Base-by-base conservation (phyloP, 1,140 invertebrate species). In the Holcopasites calliopsidis region DNA sequence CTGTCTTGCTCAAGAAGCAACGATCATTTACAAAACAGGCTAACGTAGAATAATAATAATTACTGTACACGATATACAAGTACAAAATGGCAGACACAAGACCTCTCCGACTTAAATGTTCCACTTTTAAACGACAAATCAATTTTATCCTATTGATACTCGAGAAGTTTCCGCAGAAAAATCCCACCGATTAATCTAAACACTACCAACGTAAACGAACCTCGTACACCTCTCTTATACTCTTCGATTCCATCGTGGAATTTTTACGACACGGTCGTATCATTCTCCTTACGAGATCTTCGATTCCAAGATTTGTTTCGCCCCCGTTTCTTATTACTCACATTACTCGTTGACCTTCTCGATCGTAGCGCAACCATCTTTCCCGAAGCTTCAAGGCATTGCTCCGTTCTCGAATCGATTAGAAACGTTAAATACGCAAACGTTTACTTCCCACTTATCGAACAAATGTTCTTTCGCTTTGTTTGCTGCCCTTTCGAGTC, bases 21-120 rank as follows among this genome's bases (percentile, higher is more conserved):
- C 18, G 47, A 65, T 69, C 52, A 82, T 57, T 75, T 57, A 72
- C 75, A 79, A 57, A 76, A 72, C 52, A 66, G 62, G 28, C 68
- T 79, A 83, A 83, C 76, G 31, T 57, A 79, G 66, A 82, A 72
- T 50, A 54, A 85, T 80, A 79, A 83, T 82, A 78, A 84, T 84
- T 57, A 85, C 83, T 89, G 86, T 89, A 89, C 86, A 89, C 83
- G 86, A 88, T 85, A 88, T 88, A 89, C 85, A 87, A 87, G 71
- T 87, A 82, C 61, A 85, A 83, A 81, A 77, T 76, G 38, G 73
- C 55, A 54, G 57, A 76, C 78, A 77, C 65, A 69, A 65, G 68
- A 72, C 52, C 38, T 69, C 28, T 40, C 8, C 33, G 52, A 0
- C 13, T 8, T n/a, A n/a, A 47, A 11, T 21, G 23, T 58, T 50